These are phyloP conservation scores for Temnothorax nylanderi DNA, from an alignment of 1,140 invertebrate species.

Conservation along the genomic window DNA sequence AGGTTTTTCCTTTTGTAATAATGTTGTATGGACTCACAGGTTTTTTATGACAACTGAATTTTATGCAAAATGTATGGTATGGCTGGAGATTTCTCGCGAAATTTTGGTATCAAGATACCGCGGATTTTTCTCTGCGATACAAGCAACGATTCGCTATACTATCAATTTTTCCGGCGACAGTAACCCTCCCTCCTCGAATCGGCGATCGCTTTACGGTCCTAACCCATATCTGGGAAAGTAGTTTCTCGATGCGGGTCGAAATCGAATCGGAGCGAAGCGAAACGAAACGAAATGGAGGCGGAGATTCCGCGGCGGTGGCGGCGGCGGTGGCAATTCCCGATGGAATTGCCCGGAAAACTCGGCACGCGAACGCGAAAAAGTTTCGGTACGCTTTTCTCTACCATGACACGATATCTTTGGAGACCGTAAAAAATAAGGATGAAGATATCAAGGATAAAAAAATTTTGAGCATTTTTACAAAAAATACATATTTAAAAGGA, in stretches of 20 bases:
- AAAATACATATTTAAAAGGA: background rate
- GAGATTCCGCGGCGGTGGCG: conserved; percentile 35
- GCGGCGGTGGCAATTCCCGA: conserved; percentile 48
- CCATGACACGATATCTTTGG: background rate
- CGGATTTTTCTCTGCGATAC: background rate
- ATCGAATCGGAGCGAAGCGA: conserved; percentile 34
- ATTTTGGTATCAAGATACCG: background rate
- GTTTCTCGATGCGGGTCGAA: conserved; percentile 34
- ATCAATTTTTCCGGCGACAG: conserved; percentile 31
- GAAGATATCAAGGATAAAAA: background rate
- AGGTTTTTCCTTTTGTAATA: background rate
- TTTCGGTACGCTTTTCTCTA: conserved; percentile 41
- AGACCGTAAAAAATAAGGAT: background rate
- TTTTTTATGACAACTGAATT: background rate
- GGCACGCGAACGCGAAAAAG: conserved; percentile 52
- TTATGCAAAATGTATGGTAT: background rate
- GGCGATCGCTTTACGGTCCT: conserved; percentile 50
- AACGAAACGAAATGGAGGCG: conserved; percentile 54
- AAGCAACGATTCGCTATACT: conserved; percentile 32
- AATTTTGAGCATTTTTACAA: background rate
- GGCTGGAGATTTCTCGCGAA: background rate
- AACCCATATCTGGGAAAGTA: conserved; percentile 49
- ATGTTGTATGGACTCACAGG: background rate
- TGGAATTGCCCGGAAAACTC: conserved; percentile 67
- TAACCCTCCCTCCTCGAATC: background rate